Evolutionary conservation across 2,888 invertebrate genomes (phyloP).

Genomic region (Germaria angustata): DNA sequence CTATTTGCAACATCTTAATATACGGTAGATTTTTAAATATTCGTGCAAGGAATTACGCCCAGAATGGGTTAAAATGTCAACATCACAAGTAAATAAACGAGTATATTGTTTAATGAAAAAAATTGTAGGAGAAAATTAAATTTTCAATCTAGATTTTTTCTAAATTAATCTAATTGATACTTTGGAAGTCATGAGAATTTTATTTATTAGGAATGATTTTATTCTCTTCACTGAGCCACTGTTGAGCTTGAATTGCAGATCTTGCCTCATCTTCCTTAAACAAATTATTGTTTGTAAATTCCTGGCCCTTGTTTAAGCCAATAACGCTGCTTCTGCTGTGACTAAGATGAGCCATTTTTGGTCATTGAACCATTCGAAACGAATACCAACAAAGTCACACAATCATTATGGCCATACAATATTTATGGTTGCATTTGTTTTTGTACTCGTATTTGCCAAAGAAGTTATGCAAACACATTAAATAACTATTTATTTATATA

Average conservation of each 20-base stretch:
- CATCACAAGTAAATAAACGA: too few species aligned
- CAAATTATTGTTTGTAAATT: slow-evolving; percentile 51
- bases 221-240: background rate
- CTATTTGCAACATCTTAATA: too few species aligned
- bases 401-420: slow-evolving; percentile 41
- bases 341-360: slow-evolving; percentile 54
- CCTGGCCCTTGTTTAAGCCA: slow-evolving; percentile 14
- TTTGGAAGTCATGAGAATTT: too few species aligned
- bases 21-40: too few species aligned
- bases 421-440: slow-evolving; percentile 9
- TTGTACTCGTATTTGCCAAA: background rate
- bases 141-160: too few species aligned
- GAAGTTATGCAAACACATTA: slow-evolving; percentile 14
- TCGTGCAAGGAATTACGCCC: too few species aligned
- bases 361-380: slow-evolving; percentile 62
- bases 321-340: background rate
- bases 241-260: background rate
- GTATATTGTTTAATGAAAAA: too few species aligned
- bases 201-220: too few species aligned
- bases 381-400: background rate
- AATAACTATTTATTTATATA: background rate
- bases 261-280: slow-evolving; percentile 27
- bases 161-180: too few species aligned
- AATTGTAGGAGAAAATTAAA: too few species aligned
- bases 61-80: too few species aligned